Percentiles rank a stretch among this genome's conserved stretches.
These are phyloP conservation scores for Drosophila kanapiae DNA, from an alignment of 1,140 invertebrate species.

Conservation along the genomic window DNA sequence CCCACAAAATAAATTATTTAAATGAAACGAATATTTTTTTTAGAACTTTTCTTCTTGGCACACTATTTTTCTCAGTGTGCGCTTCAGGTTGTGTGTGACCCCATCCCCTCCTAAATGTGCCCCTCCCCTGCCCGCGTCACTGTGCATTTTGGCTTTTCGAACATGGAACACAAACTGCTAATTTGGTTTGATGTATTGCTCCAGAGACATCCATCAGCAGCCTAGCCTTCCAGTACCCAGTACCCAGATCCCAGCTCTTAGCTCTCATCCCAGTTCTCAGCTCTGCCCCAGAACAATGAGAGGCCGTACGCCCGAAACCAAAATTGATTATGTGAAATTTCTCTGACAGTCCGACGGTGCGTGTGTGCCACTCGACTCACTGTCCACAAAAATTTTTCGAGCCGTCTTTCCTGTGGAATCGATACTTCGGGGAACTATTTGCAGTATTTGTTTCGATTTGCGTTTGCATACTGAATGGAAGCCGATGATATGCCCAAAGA, in stretches of 20 bases:
- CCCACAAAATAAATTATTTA: too few relatives aligned
- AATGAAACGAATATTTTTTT: background rate
- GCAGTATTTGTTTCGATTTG: constrained; percentile 44
- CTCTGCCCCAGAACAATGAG: constrained; percentile 26
- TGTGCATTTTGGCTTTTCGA: constrained; percentile 59
- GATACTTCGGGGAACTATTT: constrained; percentile 42
- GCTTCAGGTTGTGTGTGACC: background rate
- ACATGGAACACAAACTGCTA: constrained; percentile 66
- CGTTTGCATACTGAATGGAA: constrained; percentile 17
- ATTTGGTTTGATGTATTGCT: constrained; percentile 82
- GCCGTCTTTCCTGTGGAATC: constrained; percentile 15
- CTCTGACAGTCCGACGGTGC: constrained; percentile 25
- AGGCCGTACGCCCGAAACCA: constrained; percentile 33
- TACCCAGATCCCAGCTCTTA: constrained; percentile 1
- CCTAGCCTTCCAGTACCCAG: constrained; percentile 13
- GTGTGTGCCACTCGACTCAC: constrained; percentile 11
- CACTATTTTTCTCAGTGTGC: background rate
- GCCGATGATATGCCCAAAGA: background rate
- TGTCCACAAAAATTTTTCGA: constrained; percentile 29
- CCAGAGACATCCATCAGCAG: constrained; percentile 76
- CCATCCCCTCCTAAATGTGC: constrained; percentile 22
- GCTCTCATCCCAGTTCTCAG: background rate
- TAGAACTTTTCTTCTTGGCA: background rate
- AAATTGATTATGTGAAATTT: constrained; percentile 75
- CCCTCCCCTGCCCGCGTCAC: constrained; percentile 14